Evolutionary conservation across 2,797 vertebrate species (phyloP).

Genomic region (Lagodon rhomboides): DNA sequence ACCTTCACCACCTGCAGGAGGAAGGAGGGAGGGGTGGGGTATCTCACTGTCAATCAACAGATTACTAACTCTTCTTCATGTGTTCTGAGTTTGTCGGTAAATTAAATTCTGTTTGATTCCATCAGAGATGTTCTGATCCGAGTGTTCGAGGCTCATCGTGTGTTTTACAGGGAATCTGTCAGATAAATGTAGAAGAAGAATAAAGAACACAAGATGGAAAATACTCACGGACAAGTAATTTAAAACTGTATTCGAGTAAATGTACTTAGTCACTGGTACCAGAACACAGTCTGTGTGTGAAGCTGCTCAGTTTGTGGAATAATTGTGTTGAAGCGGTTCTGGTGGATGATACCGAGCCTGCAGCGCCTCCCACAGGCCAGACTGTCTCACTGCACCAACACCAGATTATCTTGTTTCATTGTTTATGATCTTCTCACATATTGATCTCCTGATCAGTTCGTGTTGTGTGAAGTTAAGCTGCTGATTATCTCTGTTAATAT

Average conservation of each 20-base stretch:
- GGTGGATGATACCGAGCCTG: neutral
- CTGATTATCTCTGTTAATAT: no score
- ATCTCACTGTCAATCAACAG: neutral
- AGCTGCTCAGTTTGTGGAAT: neutral
- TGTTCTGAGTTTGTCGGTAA: neutral
- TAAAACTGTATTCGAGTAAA: neutral
- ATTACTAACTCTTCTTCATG: no score
- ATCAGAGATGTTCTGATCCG: no score
- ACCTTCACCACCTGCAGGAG: constrained; percentile 67
- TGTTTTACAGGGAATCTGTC: neutral
- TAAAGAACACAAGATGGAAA: neutral
- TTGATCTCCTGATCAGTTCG: no score
- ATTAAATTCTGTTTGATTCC: no score
- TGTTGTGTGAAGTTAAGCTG: no score
- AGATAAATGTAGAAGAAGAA: neutral
- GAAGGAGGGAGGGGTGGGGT: neutral
- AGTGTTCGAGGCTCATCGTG: no score
- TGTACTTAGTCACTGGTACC: neutral
- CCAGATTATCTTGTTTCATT: no score
- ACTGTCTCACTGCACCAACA: neutral
- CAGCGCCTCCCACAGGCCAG: neutral
- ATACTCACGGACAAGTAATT: neutral
- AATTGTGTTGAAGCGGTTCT: neutral
- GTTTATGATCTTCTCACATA: no score
- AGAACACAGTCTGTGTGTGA: neutral